These are phyloP conservation scores for Pristionchus japonicus DNA, from an alignment of 2,888 invertebrate genomes.

Conservation along the genomic window DNA sequence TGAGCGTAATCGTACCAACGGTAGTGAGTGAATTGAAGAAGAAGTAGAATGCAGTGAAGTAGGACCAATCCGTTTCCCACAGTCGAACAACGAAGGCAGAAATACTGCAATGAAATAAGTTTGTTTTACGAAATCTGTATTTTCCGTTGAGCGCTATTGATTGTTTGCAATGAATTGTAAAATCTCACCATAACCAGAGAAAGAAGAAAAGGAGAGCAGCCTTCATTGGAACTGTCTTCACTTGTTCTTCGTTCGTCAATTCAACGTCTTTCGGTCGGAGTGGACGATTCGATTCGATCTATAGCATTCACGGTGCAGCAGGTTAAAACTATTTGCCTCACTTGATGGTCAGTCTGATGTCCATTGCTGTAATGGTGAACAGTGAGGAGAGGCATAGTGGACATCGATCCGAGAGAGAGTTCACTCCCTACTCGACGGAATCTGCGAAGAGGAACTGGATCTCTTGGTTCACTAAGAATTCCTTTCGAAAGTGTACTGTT, in stretches of 20 bases:
- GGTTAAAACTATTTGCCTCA: conserved; percentile 17
- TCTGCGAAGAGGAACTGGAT: too few relatives aligned
- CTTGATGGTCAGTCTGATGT: conserved; percentile 58
- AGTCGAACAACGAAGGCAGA: conserved; percentile 59
- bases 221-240: conserved; percentile 65
- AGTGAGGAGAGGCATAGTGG: conserved; percentile 57
- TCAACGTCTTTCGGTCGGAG: conserved; percentile 55
- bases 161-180: background rate
- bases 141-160: too few relatives aligned
- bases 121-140: too few relatives aligned
- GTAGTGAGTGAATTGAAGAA: conserved; percentile 68
- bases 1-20: conserved; percentile 49
- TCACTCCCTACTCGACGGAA: conserved; percentile 64
- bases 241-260: conserved; percentile 60
- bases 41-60: conserved; percentile 67
- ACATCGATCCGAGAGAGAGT: conserved; percentile 55
- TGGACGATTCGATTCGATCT: conserved; percentile 63
- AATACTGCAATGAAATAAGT: conserved; percentile 35
- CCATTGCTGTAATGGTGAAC: conserved; percentile 47
- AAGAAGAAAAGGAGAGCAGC: conserved; percentile 63
- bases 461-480: too few relatives aligned
- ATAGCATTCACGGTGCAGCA: background rate
- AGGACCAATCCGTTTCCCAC: conserved; percentile 68
- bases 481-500: too few relatives aligned
- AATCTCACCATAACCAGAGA: conserved; percentile 55